Conservation (phyloP, 1,140 invertebrate genomes). For the Radopholus similis region DNA sequence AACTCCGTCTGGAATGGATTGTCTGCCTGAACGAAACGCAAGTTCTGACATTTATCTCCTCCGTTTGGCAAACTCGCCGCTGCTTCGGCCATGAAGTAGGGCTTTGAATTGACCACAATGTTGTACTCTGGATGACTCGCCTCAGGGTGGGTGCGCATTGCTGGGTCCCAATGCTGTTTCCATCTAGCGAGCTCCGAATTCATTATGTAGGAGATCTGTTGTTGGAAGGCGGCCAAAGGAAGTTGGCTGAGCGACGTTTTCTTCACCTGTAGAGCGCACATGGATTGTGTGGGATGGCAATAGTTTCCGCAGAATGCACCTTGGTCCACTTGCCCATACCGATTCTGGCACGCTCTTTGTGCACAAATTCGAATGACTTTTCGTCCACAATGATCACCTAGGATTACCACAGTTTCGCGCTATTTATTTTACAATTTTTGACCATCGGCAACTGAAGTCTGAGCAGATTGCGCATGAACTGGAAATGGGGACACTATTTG, state of each 20-base stretch:
- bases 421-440: background rate
- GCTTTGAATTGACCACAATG: constrained; percentile 58
- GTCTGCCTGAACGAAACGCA: constrained; percentile 36
- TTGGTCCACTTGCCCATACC: constrained; percentile 44
- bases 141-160: constrained; percentile 54
- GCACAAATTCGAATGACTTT: constrained; percentile 49
- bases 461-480: constrained; percentile 50
- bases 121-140: constrained; percentile 50
- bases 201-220: constrained; percentile 42
- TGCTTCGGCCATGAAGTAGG: constrained; percentile 57
- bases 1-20: constrained; percentile 54
- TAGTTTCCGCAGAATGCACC: constrained; percentile 12
- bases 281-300: background rate
- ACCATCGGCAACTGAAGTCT: constrained; percentile 51
- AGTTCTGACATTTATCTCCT: background rate
- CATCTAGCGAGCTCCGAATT: constrained; percentile 39
- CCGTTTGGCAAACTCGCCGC: constrained; percentile 32
- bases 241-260: constrained; percentile 40
- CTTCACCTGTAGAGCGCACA: constrained; percentile 35
- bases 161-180: constrained; percentile 43
- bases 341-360: constrained; percentile 29
- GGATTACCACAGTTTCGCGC: background rate
- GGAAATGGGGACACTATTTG: too few relatives aligned
- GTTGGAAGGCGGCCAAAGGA: constrained; percentile 44
- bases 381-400: constrained; percentile 47